Conservation (phyloP, 2,113 vertebrate genomes). For the Myanophis thanlyinensis region DNA sequence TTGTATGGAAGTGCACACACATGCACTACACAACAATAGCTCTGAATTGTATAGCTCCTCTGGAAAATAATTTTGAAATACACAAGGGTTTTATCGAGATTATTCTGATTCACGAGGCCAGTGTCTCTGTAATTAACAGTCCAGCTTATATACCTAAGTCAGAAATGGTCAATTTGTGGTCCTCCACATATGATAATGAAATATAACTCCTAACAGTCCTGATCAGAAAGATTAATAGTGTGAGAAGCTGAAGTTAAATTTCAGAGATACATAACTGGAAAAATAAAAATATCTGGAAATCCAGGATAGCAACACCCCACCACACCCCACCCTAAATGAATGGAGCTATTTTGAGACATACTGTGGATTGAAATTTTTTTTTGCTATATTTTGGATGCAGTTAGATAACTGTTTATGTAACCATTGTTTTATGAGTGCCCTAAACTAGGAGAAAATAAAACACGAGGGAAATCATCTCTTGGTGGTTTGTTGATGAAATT, state of each 20-base stretch:
- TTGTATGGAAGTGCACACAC: constrained; percentile 30
- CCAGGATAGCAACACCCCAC: not conserved
- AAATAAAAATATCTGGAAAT: not conserved
- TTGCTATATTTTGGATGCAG: not conserved
- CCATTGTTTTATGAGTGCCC: not conserved
- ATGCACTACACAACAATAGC: constrained; percentile 18
- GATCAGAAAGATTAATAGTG: not conserved
- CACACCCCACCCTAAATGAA: not conserved
- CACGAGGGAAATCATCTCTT: not conserved
- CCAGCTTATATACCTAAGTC: not conserved
- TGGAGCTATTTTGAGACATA: not conserved
- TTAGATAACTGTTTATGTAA: not conserved
- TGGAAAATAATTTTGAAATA: constrained; percentile 1
- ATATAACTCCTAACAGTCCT: not conserved
- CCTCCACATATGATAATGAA: not conserved
- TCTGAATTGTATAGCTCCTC: constrained; percentile 22
- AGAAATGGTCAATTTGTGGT: not conserved
- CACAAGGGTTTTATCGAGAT: not conserved
- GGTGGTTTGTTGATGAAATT: not conserved
- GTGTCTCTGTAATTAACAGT: not conserved
- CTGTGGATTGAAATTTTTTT: not conserved
- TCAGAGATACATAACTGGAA: not conserved
- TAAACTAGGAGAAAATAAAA: not conserved
- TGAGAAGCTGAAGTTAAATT: not conserved
- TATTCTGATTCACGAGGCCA: not conserved